Base-by-base conservation (phyloP, 1,140 invertebrate species). In the Leptopilina boulardi region DNA sequence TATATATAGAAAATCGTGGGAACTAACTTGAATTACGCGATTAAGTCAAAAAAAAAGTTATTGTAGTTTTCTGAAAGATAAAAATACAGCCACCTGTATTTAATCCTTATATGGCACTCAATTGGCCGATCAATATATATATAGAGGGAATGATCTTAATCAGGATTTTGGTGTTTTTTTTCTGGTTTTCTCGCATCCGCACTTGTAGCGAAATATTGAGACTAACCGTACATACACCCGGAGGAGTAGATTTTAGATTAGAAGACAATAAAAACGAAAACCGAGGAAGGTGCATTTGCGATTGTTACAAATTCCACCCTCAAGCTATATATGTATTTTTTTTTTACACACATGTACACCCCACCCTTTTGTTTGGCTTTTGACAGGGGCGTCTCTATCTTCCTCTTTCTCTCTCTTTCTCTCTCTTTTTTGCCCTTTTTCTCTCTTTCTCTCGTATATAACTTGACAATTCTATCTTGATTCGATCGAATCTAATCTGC, bases 341-440 rank as follows among this genome's bases (percentile, higher is more conserved):
- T 59, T 15, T 30, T 3, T 30, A 30, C 26, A 30, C 26, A 59
- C 23, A 30, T 66, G 13, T 18, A 19, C 71, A 72, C 42, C 76
- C 19, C 73, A 71, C 47, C 54, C 44, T 41, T 73, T 79, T 79
- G 74, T 79, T 79, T 76, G 59, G 77, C 77, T 77, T 77, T 74
- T 77, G 77, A 77, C 59, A 71, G 66, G 59, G 34, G 59, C 66
- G 38, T 47, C 30, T 23, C 44, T n/a, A n/a, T 38, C 34, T 2
- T 34, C 8, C n/a, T n/a, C n/a, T n/a, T n/a, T n/a, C n/a, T n/a
- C n/a, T n/a, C n/a, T n/a, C n/a, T n/a, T n/a, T n/a, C n/a, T n/a
- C n/a, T n/a, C n/a, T n/a, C n/a, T n/a, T n/a, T n/a, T n/a, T n/a
- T n/a, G n/a, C n/a, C n/a, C n/a, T n/a, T n/a, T n/a, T n/a, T n/a